A percentile compares a stretch with the other conserved stretches of the same genome.
Conservation (phyloP, 2,113 vertebrate species). For the Tetraodon nigroviridis region DNA sequence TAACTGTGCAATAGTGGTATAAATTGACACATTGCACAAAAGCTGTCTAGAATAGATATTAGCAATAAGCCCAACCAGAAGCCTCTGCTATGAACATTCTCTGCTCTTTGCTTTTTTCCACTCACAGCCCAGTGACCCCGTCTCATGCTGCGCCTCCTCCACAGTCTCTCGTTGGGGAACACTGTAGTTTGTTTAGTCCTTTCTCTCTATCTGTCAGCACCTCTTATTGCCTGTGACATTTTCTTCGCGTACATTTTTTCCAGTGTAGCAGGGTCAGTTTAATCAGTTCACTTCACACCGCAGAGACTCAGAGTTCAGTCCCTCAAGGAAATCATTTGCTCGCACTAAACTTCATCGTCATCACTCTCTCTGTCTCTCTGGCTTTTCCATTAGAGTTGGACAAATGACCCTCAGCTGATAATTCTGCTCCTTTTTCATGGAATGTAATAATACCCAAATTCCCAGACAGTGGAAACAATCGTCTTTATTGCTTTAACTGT, state of each 20-base stretch:
- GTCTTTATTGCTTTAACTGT: slow-evolving; percentile 5
- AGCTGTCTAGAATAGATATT: too few relatives aligned
- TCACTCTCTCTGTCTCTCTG: slow-evolving; percentile 29
- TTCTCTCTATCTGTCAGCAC: slow-evolving; percentile 67
- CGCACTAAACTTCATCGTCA: slow-evolving; percentile 50
- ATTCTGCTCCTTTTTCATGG: slow-evolving; percentile 34
- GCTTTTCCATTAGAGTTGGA: slow-evolving; percentile 26
- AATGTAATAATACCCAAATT: slow-evolving; percentile 30
- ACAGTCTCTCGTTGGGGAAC: slow-evolving; percentile 57
- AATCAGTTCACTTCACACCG: slow-evolving; percentile 50
- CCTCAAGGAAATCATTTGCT: slow-evolving; percentile 58
- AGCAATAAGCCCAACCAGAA: too few relatives aligned
- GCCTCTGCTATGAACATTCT: too few relatives aligned
- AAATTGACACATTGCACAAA: too few relatives aligned
- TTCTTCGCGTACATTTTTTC: slow-evolving; percentile 66
- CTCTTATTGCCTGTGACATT: slow-evolving; percentile 65
- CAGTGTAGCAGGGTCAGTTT: slow-evolving; percentile 39
- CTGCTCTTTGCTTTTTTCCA: slow-evolving; percentile 65
- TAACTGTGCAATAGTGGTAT: too few relatives aligned
- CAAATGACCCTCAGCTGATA: slow-evolving; percentile 40
- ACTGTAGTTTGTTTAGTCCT: slow-evolving; percentile 65
- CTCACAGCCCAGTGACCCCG: slow-evolving; percentile 49
- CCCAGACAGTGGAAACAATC: slow-evolving; percentile 11
- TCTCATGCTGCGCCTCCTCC: slow-evolving; percentile 49
- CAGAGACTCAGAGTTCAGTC: slow-evolving; percentile 31